phyloP scores from a whole-genome alignment of 2,797 vertebrate species.

The Rousettus madagascariensis region DNA sequence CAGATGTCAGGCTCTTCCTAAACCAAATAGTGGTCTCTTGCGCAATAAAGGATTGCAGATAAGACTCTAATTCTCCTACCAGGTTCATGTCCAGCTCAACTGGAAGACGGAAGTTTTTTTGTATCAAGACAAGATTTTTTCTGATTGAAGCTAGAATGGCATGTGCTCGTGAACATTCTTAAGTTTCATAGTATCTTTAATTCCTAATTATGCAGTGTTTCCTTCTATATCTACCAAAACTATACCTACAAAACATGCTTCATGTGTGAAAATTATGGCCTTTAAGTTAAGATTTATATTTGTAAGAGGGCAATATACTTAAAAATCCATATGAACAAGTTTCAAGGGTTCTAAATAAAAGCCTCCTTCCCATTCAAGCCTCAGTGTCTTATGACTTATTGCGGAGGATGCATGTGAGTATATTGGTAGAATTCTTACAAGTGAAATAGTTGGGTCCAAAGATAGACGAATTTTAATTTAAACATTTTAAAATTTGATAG shows the following conservation, averaged over 20 bases:
- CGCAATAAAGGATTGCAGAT: not conserved
- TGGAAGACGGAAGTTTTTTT: not conserved
- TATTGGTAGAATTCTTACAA: not conserved
- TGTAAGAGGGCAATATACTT: not conserved
- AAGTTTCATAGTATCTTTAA: not conserved
- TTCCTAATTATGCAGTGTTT: not conserved
- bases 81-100: not conserved
- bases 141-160: not conserved
- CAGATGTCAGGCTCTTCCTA: not conserved
- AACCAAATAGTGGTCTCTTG: not conserved
- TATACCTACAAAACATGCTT: slow-evolving; percentile 37
- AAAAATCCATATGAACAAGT: not conserved
- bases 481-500: not conserved
- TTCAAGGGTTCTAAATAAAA: not conserved
- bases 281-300: not conserved
- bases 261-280: slow-evolving; percentile 69
- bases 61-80: not conserved
- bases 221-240: not conserved
- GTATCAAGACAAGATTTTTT: not conserved
- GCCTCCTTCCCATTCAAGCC: not conserved
- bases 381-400: not conserved
- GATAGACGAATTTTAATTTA: not conserved
- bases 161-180: not conserved
- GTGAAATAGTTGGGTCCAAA: not conserved
- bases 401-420: not conserved